A percentile compares a stretch with the other conserved stretches of the same genome.
phyloP scores from a whole-genome alignment of 2,113 vertebrate genomes.

The Falcunculus frontatus region DNA sequence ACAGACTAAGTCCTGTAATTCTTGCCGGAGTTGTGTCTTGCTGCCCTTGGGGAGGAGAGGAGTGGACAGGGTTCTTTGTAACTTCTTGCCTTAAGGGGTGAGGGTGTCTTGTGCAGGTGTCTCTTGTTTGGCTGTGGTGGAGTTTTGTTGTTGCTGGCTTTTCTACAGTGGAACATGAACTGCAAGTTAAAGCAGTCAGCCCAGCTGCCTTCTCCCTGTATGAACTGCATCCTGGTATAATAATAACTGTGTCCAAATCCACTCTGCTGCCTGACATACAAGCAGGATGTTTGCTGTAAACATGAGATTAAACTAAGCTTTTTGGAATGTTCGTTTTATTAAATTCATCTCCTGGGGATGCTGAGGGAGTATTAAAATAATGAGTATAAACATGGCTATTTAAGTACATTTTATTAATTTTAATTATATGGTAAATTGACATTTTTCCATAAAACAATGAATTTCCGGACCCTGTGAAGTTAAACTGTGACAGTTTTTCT shows the following conservation, averaged over 20 bases:
- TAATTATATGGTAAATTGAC: not conserved
- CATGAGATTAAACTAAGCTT: conserved; percentile 30
- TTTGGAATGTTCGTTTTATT: conserved; percentile 23
- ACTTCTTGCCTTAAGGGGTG: not conserved
- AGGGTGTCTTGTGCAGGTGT: not conserved
- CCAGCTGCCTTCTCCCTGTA: not conserved
- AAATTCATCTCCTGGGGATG: not conserved
- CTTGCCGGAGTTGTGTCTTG: not conserved
- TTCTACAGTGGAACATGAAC: not conserved
- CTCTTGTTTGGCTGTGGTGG: not conserved
- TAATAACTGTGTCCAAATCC: not conserved
- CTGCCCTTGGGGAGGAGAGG: not conserved
- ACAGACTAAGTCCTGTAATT: not conserved
- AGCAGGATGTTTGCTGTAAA: conserved; percentile 15
- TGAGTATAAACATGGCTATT: not conserved
- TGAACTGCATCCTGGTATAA: not conserved
- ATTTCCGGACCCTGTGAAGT: not conserved
- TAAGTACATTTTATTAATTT: not conserved
- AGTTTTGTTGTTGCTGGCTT: not conserved
- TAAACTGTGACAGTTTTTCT: not conserved
- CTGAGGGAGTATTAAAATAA: not conserved
- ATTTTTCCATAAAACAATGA: not conserved
- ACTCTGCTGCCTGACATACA: not conserved
- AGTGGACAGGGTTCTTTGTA: not conserved
- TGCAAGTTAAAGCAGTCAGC: not conserved